Percentiles rank a stretch among this genome's conserved stretches.
phyloP scores from a whole-genome alignment of 2,113 vertebrate genomes.

The Lophochroa leadbeateri region DNA sequence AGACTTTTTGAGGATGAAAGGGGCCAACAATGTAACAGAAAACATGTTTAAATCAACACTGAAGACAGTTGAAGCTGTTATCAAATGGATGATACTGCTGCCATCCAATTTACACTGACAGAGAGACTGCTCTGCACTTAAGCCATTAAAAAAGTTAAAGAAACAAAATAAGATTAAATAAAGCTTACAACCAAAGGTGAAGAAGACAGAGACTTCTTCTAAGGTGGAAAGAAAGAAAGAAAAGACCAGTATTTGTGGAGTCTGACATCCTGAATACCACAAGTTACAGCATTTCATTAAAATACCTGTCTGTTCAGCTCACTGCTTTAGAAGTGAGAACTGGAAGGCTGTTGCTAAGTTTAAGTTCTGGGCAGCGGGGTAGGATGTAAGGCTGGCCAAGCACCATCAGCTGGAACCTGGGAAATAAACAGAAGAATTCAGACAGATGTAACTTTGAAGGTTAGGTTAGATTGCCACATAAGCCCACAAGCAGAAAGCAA shows the following conservation, averaged over 20 bases:
- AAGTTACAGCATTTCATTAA: not conserved
- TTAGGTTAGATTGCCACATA: not conserved
- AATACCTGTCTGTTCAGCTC: not conserved
- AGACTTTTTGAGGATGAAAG: not conserved
- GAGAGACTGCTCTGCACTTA: not conserved
- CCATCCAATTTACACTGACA: not conserved
- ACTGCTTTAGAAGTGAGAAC: not conserved
- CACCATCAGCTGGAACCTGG: not conserved
- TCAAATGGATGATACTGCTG: not conserved
- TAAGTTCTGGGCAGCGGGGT: not conserved
- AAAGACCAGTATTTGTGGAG: not conserved
- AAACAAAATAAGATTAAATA: not conserved
- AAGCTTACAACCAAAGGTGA: not conserved
- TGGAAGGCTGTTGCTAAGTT: not conserved
- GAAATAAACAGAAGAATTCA: not conserved
- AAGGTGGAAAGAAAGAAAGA: not conserved
- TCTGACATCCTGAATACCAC: not conserved
- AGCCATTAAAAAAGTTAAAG: not conserved
- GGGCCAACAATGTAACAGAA: not conserved
- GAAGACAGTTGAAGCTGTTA: not conserved
- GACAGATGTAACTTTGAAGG: not conserved
- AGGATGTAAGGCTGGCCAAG: not conserved
- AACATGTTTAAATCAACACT: not conserved
- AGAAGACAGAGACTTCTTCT: not conserved
- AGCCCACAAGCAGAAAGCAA: not conserved